phyloP scores from a whole-genome alignment of 2,113 vertebrate genomes.

The Menidia beryllina region DNA sequence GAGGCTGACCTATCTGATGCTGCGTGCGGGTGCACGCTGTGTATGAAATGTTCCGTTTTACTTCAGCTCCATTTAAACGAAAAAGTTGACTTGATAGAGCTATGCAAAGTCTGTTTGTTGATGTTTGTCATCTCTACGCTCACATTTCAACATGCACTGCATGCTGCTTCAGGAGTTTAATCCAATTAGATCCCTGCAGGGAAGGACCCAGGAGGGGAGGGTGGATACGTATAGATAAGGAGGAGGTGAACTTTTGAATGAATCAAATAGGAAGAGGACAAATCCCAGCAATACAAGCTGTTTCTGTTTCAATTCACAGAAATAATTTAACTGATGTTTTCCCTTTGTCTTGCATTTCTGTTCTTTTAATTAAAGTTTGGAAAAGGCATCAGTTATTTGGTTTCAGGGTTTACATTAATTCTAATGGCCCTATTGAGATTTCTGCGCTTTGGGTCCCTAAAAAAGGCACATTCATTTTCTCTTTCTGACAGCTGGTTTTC shows the following conservation, averaged over 20 bases:
- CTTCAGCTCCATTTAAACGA: neutral
- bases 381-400: neutral
- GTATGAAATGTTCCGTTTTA: constrained; percentile 6
- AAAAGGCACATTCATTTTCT: too few relatives aligned
- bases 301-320: constrained; percentile 26
- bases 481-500: too few relatives aligned
- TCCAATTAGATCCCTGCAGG: constrained; percentile 58
- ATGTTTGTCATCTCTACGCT: neutral
- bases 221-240: neutral
- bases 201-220: neutral
- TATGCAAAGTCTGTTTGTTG: neutral
- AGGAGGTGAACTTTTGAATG: constrained; percentile 5
- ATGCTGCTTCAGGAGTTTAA: constrained; percentile 50
- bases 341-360: neutral
- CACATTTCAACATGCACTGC: constrained; percentile 18
- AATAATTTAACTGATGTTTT: neutral
- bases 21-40: neutral
- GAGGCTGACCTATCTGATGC: neutral
- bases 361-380: constrained; percentile 2
- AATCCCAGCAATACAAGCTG: constrained; percentile 15
- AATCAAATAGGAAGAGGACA: neutral
- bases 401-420: neutral
- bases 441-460: too few relatives aligned
- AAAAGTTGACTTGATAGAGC: neutral
- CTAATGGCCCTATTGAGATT: too few relatives aligned